Conservation (phyloP, 2,113 vertebrate genomes). For the Microcebus griseorufus region DNA sequence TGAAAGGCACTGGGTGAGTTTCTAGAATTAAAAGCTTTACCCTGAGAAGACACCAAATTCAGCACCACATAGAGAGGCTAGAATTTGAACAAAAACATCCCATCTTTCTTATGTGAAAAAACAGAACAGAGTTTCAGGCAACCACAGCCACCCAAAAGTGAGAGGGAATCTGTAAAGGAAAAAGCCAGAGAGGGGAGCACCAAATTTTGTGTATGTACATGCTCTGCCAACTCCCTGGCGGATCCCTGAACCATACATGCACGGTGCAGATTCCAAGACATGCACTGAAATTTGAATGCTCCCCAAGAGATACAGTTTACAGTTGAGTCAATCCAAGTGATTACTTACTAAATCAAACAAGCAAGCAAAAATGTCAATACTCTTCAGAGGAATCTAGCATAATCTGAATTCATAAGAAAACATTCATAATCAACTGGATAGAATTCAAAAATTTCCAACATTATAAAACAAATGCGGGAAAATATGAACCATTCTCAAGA, state of each 20-base stretch:
- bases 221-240: neutral
- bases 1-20: neutral
- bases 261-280: neutral
- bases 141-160: neutral
- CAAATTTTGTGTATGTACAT: neutral
- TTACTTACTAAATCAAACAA: neutral
- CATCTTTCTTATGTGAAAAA: neutral
- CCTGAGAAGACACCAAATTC: neutral
- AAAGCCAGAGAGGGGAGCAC: neutral
- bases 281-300: neutral
- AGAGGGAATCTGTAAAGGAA: neutral
- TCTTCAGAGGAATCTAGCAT: neutral
- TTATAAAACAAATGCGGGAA: neutral
- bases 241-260: fast-evolving
- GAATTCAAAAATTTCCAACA: neutral
- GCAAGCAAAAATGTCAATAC: neutral
- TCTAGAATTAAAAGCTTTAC: neutral
- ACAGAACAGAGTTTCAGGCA: neutral
- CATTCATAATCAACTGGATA: neutral
- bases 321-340: neutral
- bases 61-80: neutral
- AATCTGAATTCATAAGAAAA: neutral
- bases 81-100: neutral
- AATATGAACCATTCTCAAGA: neutral
- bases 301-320: neutral